Evolutionary conservation across 2,113 vertebrate genomes (phyloP), one percentile per base, ranked within the genome.

Genomic region (Cyrtonyx montezumae): DNA sequence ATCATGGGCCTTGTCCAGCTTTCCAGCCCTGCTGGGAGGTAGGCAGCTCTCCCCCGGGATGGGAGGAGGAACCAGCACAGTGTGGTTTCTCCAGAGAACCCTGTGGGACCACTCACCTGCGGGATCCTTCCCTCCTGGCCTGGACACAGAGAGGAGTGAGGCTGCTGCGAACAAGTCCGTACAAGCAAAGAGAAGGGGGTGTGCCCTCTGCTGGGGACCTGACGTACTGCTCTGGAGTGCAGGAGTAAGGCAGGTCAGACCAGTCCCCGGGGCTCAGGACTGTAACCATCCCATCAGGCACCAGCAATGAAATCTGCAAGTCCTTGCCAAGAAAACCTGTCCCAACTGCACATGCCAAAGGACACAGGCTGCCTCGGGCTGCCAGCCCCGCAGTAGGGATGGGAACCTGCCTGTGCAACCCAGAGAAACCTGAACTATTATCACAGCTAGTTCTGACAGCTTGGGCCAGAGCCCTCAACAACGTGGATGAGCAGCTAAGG

Each of bases 351-450:
- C 6, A 32, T 1, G 9, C 42, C 34, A 49, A 78, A 65, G 0
- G 4, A 53, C 37, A 48, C 37, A 71, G 48, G 34, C 58, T 67
- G 36, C 16, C 88, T 26, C 16, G 30, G 0, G 1, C 46, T 46
- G 15, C 32, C 46, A 79, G 21, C 15, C 20, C 4, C 49, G n/a
- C 0, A 0, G 10, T 0, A 0, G 18, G 32, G 53, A 68, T 34
- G 55, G 8, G 16, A 69, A 13, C n/a, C 8, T 25, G 19, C 30
- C 42, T 34, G 42, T 36, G 23, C 46, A 49, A 26, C 23, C n/a
- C 16, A 11, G 34, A 16, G 67, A 11, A 69, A 36, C 17, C 25
- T 69, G 16, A 49, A 28, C 34, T 13, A 49, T 49, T 25, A 19
- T 28, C 11, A 19, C 23, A 49, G 23, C 18, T 36, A 49, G 46